These are phyloP conservation scores for Drosophila fuyamai DNA, from an alignment of 1,140 invertebrate species.

Conservation along the genomic window DNA sequence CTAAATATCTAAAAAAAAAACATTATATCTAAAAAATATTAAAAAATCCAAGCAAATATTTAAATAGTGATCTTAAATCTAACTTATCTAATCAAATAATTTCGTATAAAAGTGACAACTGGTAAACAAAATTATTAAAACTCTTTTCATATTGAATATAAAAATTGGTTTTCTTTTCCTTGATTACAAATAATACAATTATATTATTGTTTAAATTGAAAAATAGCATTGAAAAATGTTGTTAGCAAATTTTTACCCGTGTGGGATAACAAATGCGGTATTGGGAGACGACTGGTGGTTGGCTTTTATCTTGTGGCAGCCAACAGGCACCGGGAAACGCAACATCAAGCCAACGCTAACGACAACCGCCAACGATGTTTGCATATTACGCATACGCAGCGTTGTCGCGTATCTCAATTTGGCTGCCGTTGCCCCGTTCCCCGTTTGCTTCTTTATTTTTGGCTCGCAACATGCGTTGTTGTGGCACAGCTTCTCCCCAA, in stretches of 20 bases:
- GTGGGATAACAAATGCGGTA: slow-evolving; percentile 16
- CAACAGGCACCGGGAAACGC: slow-evolving; percentile 18
- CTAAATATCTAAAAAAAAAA: too few species aligned
- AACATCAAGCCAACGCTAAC: slow-evolving; percentile 27
- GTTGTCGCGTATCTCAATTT: slow-evolving; percentile 64
- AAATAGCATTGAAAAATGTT: too few species aligned
- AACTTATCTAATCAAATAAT: too few species aligned
- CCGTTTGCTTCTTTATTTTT: slow-evolving; percentile 32
- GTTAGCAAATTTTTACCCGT: slow-evolving; percentile 5
- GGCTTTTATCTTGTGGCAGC: slow-evolving; percentile 31
- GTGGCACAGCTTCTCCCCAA: slow-evolving; percentile 9
- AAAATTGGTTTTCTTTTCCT: too few species aligned
- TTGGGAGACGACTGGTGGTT: slow-evolving; percentile 35
- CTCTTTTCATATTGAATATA: too few species aligned
- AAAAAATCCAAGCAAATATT: too few species aligned
- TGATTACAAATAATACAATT: too few species aligned
- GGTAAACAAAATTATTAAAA: too few species aligned
- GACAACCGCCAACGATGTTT: slow-evolving; percentile 38
- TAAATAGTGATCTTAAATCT: too few species aligned
- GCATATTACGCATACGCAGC: slow-evolving; percentile 70
- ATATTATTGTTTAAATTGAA: too few species aligned
- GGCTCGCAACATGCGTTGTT: slow-evolving; percentile 18
- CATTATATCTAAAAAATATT: too few species aligned
- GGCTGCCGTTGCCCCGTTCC: slow-evolving; percentile 6
- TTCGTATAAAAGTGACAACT: too few species aligned